Conservation (phyloP, 2,888 invertebrate genomes). For the Bombyx huttoni region DNA sequence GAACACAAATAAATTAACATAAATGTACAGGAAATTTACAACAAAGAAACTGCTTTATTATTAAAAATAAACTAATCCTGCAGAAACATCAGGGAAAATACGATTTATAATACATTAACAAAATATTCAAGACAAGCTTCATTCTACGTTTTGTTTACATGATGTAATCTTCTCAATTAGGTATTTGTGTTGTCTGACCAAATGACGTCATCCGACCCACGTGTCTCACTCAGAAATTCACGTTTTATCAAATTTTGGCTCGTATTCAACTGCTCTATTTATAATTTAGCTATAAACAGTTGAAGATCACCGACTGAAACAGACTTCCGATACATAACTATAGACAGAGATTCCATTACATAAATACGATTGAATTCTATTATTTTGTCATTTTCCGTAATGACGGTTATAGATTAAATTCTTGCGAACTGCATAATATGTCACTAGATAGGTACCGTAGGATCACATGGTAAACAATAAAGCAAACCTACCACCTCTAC, state of each 20-base stretch:
- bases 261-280: slow-evolving; percentile 30
- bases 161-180: slow-evolving; percentile 27
- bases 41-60: too few relatives aligned
- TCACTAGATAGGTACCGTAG: too few relatives aligned
- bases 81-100: neutral
- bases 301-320: slow-evolving; percentile 25
- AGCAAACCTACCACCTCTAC: too few relatives aligned
- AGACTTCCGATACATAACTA: slow-evolving; percentile 25
- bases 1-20: too few relatives aligned
- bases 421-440: too few relatives aligned
- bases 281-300: slow-evolving; percentile 30
- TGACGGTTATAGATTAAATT: too few relatives aligned
- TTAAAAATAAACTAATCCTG: neutral
- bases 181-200: slow-evolving; percentile 27
- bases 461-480: too few relatives aligned
- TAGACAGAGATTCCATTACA: too few relatives aligned
- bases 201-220: slow-evolving; percentile 35
- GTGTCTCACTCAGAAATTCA: slow-evolving; percentile 41
- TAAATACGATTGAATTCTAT: too few relatives aligned
- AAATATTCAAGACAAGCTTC: slow-evolving; percentile 1
- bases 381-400: too few relatives aligned
- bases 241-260: slow-evolving; percentile 55
- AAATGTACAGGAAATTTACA: too few relatives aligned
- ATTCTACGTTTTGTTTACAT: slow-evolving; percentile 15
- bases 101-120: neutral